These are phyloP conservation scores for Xanthorhoe designata DNA, from an alignment of 2,888 invertebrate species.

Conservation along the genomic window DNA sequence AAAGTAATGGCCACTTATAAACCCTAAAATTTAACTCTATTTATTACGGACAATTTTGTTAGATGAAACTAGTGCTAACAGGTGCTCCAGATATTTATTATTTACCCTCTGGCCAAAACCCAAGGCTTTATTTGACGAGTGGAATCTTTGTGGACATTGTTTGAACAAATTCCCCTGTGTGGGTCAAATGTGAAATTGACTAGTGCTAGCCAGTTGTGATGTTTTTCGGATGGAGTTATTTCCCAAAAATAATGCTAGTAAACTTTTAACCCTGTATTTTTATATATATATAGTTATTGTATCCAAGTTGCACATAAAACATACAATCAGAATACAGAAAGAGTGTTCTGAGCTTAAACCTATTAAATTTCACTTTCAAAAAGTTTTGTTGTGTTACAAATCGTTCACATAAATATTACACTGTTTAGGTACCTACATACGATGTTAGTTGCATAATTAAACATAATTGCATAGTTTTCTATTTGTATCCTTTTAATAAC, in stretches of 20 bases:
- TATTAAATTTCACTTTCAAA: too few relatives aligned
- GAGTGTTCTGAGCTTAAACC: too few relatives aligned
- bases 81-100: slow-evolving; percentile 56
- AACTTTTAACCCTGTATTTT: background rate
- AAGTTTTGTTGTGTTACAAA: too few relatives aligned
- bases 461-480: too few relatives aligned
- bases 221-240: background rate
- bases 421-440: too few relatives aligned
- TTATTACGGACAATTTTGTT: background rate
- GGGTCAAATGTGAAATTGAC: slow-evolving; percentile 23
- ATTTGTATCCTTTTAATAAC: too few relatives aligned
- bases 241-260: background rate
- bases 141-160: slow-evolving; percentile 40
- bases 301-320: too few relatives aligned
- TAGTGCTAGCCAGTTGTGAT: slow-evolving; percentile 1
- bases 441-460: too few relatives aligned
- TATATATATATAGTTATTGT: too few relatives aligned
- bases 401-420: too few relatives aligned
- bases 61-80: background rate
- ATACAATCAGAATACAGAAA: too few relatives aligned
- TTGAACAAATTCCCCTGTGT: slow-evolving; percentile 22
- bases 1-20: too few relatives aligned
- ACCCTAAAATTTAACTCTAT: background rate
- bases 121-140: slow-evolving; percentile 43
- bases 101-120: slow-evolving; percentile 60